Percentiles rank a stretch among this genome's conserved stretches.
phyloP scores from a whole-genome alignment of 2,113 vertebrate genomes.

The Hydropotes inermis region DNA sequence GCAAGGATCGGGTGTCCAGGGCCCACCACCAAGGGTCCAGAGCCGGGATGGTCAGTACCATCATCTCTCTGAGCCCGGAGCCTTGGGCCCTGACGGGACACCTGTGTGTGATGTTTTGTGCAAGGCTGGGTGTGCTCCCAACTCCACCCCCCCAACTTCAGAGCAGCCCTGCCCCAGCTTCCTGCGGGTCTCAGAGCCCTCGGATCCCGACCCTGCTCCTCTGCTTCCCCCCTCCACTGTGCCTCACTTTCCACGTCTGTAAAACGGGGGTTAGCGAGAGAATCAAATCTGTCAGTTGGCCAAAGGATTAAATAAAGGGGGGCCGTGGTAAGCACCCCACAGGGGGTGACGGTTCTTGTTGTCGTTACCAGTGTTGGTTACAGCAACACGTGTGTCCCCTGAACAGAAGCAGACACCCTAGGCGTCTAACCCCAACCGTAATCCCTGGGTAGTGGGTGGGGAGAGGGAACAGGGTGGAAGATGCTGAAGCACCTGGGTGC shows the following conservation, averaged over 20 bases:
- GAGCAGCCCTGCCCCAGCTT: not conserved
- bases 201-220: fast-evolving
- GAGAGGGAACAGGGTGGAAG: not conserved
- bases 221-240: not conserved
- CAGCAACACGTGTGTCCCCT: fast-evolving
- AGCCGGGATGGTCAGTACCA: fast-evolving
- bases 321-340: fast-evolving
- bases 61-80: fast-evolving
- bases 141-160: fast-evolving
- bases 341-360: fast-evolving
- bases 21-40: fast-evolving
- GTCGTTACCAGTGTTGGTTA: fast-evolving
- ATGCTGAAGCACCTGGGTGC: no score
- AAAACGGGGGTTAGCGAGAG: not conserved
- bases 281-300: not conserved
- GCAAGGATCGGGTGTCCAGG: fast-evolving
- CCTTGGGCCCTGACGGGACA: fast-evolving
- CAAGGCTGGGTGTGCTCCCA: fast-evolving
- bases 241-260: not conserved
- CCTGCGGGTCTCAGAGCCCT: fast-evolving
- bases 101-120: no score
- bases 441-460: not conserved
- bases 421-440: not conserved
- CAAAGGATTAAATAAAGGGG: no score
- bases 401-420: not conserved